These are phyloP conservation scores for Labia minor DNA, from an alignment of 2,888 invertebrate species.

Conservation along the genomic window DNA sequence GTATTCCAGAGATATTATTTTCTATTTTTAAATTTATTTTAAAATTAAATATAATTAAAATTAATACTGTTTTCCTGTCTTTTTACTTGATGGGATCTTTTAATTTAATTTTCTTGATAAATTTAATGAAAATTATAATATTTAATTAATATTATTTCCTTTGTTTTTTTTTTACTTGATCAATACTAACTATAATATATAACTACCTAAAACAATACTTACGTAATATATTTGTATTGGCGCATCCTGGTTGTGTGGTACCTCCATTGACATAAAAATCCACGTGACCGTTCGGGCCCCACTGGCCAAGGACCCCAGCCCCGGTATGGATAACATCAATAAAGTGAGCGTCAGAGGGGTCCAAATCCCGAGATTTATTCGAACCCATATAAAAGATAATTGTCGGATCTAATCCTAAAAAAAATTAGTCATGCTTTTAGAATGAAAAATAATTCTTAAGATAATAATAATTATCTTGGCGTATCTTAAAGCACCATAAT, in stretches of 20 bases:
- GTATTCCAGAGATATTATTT: no score
- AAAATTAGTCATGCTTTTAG: slow-evolving; percentile 15
- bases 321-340: slow-evolving; percentile 77
- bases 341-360: slow-evolving; percentile 68
- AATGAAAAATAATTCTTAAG: background rate
- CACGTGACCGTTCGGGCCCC: slow-evolving; percentile 80
- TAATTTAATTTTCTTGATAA: no score
- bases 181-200: no score
- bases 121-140: no score
- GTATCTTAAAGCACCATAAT: background rate
- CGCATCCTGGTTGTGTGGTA: slow-evolving; percentile 78
- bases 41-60: no score
- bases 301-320: slow-evolving; percentile 77
- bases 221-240: slow-evolving; percentile 71
- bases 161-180: no score
- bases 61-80: no score
- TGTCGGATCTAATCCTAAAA: slow-evolving; percentile 67
- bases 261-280: slow-evolving; percentile 85
- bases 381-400: slow-evolving; percentile 76
- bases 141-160: no score
- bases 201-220: no score
- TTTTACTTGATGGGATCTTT: no score
- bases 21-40: no score
- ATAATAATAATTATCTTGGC: no score
- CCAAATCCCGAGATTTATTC: slow-evolving; percentile 68